Percentiles rank a stretch among this genome's conserved stretches.
These are phyloP conservation scores for Limenitis arthemis DNA, from an alignment of 2,888 invertebrate genomes.

Conservation along the genomic window DNA sequence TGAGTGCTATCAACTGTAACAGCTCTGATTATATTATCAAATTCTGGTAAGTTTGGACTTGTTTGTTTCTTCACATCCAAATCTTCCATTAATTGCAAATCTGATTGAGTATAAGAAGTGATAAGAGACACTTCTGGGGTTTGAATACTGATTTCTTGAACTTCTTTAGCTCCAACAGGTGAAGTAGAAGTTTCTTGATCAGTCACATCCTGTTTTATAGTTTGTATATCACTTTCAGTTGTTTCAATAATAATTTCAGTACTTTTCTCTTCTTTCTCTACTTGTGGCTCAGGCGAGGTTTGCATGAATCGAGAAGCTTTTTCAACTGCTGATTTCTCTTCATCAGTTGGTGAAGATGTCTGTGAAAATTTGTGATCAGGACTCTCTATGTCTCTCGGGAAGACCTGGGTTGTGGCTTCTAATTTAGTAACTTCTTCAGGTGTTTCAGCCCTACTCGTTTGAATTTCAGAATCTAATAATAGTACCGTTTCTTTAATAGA, in stretches of 20 bases:
- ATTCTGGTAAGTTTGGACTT: neutral
- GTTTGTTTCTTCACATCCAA: slow-evolving; percentile 28
- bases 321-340: slow-evolving; percentile 33
- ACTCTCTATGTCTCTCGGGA: slow-evolving; percentile 45
- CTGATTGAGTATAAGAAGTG: slow-evolving; percentile 58
- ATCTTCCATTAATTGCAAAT: slow-evolving; percentile 30
- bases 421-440: slow-evolving; percentile 49
- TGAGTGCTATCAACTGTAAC: slow-evolving; percentile 28
- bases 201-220: slow-evolving; percentile 39
- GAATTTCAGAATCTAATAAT: slow-evolving; percentile 52
- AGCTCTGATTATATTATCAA: slow-evolving; percentile 8
- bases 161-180: slow-evolving; percentile 43
- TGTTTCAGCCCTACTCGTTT: slow-evolving; percentile 53
- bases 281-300: slow-evolving; percentile 62
- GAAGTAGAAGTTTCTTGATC: slow-evolving; percentile 57
- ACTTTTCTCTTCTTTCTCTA: slow-evolving; percentile 50
- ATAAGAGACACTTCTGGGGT: slow-evolving; percentile 52
- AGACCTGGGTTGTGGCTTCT: slow-evolving; percentile 72
- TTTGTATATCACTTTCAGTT: slow-evolving; percentile 55
- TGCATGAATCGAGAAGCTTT: slow-evolving; percentile 63
- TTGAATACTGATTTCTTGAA: slow-evolving; percentile 50
- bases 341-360: slow-evolving; percentile 46
- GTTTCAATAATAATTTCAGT: slow-evolving; percentile 53
- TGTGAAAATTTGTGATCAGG: slow-evolving; percentile 67
- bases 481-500: slow-evolving; percentile 49